Conservation (phyloP, 2,888 invertebrate species). For the Pachymerium ferrugineum region DNA sequence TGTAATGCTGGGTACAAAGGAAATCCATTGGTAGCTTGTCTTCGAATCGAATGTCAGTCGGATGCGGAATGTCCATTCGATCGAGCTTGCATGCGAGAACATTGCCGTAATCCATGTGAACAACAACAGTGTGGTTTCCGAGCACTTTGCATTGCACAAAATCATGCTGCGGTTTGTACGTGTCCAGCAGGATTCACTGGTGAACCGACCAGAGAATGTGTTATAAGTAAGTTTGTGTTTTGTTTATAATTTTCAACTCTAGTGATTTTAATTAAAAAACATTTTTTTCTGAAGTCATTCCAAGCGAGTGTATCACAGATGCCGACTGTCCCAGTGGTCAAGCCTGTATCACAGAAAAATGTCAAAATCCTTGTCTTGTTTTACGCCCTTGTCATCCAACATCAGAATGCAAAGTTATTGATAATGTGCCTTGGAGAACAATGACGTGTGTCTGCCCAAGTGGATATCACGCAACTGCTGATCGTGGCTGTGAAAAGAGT, state of each 20-base stretch:
- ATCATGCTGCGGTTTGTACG: slow-evolving; percentile 60
- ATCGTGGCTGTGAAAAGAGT: slow-evolving; percentile 56
- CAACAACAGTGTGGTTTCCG: slow-evolving; percentile 66
- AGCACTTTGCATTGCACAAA: slow-evolving; percentile 58
- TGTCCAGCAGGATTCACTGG: slow-evolving; percentile 71
- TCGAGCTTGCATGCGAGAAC: slow-evolving; percentile 49
- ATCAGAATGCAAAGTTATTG: slow-evolving; percentile 44
- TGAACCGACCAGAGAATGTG: slow-evolving; percentile 54
- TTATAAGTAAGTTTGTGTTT: slow-evolving; percentile 30
- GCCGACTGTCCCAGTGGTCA: slow-evolving; percentile 79
- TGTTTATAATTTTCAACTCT: neutral
- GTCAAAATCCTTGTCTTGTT: slow-evolving; percentile 73
- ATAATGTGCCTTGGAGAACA: slow-evolving; percentile 41
- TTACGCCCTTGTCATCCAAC: slow-evolving; percentile 55
- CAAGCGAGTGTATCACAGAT: slow-evolving; percentile 67
- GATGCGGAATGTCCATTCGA: slow-evolving; percentile 41
- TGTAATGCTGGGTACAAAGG: slow-evolving; percentile 72
- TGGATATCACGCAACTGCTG: slow-evolving; percentile 38
- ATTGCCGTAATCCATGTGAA: slow-evolving; percentile 76
- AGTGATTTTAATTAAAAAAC: neutral
- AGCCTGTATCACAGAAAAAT: slow-evolving; percentile 75
- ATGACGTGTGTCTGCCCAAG: slow-evolving; percentile 41
- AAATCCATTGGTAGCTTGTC: slow-evolving; percentile 60
- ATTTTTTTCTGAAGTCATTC: slow-evolving; percentile 29
- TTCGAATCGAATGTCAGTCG: slow-evolving; percentile 46